Evolutionary conservation across 1,140 invertebrate species (phyloP), one percentile per base, ranked within the genome.

Genomic region (Anadara kagoshimensis): DNA sequence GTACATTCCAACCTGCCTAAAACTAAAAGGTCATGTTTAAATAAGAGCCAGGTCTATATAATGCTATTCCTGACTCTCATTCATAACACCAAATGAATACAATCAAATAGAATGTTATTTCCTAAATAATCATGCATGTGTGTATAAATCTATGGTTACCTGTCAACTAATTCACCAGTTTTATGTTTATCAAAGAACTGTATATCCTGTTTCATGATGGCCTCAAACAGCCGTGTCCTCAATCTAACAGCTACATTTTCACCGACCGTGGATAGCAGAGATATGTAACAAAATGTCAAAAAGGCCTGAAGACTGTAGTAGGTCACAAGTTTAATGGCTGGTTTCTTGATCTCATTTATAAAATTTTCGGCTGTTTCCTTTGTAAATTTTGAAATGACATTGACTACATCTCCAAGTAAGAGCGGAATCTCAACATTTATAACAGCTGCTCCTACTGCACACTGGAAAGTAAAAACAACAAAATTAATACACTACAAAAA

Each of bases 211-310:
- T 92, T 90, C 8, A 98, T 89, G 68, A 98, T 93, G 10, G 95
- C 94, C 54, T 92, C 88, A 91, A 98, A 98, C 10, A 98, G 90
- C 84, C 94, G 92, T 74, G 93, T 92, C 72, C 95, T 93, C 88
- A 98, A 92, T 78, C 93, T 91, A 36, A 92, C 91, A 5, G 96
- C 95, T 70, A 98, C 92, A 84, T 93, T 91, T 88, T 98, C 97
- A 12, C 97, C 97, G 63, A 97, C 92, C 81, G 93, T 92, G 12
- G 95, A 94, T 20, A 98, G 88, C 47, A 95, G 90, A 73, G 94
- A 94, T 72, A 98, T 97, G 87, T 98, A 98, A 24, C 93, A 89
- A 85, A 97, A 96, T 65, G 97, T 98, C 78, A 96, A 94, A 22
- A 93, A 79, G 54, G 95, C 94, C 91, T 96, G 95, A 14, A 91